Conservation (phyloP, 2,888 invertebrate species). For the Scaptomyza polygonia region DNA sequence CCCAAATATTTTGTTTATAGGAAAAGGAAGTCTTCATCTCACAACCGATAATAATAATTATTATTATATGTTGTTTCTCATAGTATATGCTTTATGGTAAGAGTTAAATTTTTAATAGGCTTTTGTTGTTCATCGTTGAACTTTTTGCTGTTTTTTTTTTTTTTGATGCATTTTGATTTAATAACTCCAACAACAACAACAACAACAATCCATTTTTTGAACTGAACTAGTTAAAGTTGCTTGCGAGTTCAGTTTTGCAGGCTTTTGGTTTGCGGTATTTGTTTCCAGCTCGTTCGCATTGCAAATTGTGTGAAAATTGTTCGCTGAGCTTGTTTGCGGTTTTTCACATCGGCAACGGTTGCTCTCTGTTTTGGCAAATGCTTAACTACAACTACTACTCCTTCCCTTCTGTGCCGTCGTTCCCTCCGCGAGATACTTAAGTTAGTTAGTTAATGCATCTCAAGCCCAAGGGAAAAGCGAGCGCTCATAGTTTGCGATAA, state of each 20-base stretch:
- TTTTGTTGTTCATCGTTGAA: conserved; percentile 20
- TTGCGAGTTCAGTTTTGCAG: conserved; percentile 10
- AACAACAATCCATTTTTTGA: conserved; percentile 12
- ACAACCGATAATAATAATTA: too few relatives aligned
- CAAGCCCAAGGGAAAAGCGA: conserved; percentile 42
- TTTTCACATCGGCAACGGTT: conserved; percentile 45
- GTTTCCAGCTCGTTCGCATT: conserved; percentile 58
- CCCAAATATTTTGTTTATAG: not conserved
- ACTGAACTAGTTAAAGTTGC: conserved; percentile 52
- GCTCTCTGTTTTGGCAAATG: conserved; percentile 42
- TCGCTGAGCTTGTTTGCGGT: conserved; percentile 51
- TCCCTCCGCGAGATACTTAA: conserved; percentile 1
- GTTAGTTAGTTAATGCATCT: conserved; percentile 13
- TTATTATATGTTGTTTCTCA: too few relatives aligned
- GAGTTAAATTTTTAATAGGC: conserved; percentile 25
- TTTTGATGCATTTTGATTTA: conserved; percentile 32
- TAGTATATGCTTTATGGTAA: too few relatives aligned
- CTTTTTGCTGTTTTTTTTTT: not conserved
- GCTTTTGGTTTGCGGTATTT: conserved; percentile 44
- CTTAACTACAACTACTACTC: conserved; percentile 22
- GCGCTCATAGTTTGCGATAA: conserved; percentile 62
- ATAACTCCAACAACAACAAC: conserved; percentile 35
- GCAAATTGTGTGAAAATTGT: conserved; percentile 70
- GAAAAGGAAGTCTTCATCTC: not conserved
- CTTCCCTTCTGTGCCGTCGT: conserved; percentile 8